These are phyloP conservation scores for Periophthalmus magnuspinnatus DNA, from an alignment of 2,797 vertebrate genomes.

Conservation along the genomic window DNA sequence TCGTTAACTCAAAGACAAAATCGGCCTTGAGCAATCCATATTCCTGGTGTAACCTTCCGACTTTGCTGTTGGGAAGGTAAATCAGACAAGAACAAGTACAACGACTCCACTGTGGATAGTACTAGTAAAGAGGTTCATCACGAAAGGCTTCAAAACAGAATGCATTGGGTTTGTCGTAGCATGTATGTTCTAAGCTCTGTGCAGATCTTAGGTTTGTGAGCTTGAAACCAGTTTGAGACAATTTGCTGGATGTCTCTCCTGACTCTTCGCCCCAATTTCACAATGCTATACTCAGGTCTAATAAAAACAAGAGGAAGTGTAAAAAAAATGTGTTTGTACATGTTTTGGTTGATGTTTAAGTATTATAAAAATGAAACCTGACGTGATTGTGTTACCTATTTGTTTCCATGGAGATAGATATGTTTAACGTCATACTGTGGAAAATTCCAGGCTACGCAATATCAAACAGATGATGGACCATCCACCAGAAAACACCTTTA, in stretches of 20 bases:
- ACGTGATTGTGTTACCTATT: too few relatives aligned
- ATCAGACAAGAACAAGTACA: constrained; percentile 56
- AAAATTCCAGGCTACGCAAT: too few relatives aligned
- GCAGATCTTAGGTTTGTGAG: background rate
- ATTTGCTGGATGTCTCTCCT: background rate
- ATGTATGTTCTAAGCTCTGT: background rate
- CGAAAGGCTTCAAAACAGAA: constrained; percentile 10
- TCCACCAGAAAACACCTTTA: too few relatives aligned
- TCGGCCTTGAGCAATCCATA: constrained; percentile 66
- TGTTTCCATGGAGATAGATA: too few relatives aligned
- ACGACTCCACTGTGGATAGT: constrained; percentile 48
- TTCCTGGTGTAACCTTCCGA: constrained; percentile 71
- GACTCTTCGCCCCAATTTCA: background rate
- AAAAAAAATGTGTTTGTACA: too few relatives aligned
- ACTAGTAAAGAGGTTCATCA: constrained; percentile 40
- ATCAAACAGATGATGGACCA: too few relatives aligned
- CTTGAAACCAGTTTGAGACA: background rate
- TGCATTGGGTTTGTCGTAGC: too few relatives aligned
- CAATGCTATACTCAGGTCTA: background rate
- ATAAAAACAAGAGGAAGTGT: background rate
- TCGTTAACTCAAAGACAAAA: constrained; percentile 76
- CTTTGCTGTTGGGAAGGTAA: constrained; percentile 76
- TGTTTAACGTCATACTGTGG: too few relatives aligned
- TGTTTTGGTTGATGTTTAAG: too few relatives aligned
- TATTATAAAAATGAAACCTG: too few relatives aligned